phyloP scores from a whole-genome alignment of 2,113 vertebrate genomes.

The Rhombomys opimus region DNA sequence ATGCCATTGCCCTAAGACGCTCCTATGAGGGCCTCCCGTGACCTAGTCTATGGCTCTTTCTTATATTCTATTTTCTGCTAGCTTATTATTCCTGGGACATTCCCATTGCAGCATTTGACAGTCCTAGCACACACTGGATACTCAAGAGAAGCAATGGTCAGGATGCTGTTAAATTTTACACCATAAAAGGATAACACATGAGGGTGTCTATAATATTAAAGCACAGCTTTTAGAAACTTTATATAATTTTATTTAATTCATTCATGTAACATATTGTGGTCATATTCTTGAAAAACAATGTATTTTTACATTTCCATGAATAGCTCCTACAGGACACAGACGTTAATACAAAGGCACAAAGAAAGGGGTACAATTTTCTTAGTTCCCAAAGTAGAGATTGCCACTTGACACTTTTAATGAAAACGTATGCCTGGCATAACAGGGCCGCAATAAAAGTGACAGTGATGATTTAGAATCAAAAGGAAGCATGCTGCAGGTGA shows the following conservation, averaged over 20 bases:
- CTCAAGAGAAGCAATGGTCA: background rate
- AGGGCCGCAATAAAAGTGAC: slow-evolving; percentile 15
- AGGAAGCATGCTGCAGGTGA: slow-evolving; percentile 12
- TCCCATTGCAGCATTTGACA: background rate
- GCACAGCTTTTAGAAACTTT: background rate
- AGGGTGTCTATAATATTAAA: slow-evolving; percentile 19
- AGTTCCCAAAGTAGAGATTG: background rate
- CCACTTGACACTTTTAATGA: background rate
- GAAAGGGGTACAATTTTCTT: background rate
- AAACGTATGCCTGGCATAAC: slow-evolving; percentile 9
- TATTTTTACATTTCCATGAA: background rate
- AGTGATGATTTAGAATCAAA: background rate
- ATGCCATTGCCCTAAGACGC: fast-evolving
- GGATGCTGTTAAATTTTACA: background rate
- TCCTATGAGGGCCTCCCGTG: background rate
- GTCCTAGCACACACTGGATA: background rate
- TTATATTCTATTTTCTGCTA: background rate
- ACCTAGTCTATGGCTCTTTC: background rate
- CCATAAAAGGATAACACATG: background rate
- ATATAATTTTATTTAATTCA: background rate
- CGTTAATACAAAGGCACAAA: slow-evolving; percentile 41
- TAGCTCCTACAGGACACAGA: background rate
- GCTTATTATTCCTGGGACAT: background rate
- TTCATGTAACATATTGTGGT: background rate
- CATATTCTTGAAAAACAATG: no score